Evolutionary conservation across 2,888 invertebrate species (phyloP).

Genomic region (Endotricha flammealis): DNA sequence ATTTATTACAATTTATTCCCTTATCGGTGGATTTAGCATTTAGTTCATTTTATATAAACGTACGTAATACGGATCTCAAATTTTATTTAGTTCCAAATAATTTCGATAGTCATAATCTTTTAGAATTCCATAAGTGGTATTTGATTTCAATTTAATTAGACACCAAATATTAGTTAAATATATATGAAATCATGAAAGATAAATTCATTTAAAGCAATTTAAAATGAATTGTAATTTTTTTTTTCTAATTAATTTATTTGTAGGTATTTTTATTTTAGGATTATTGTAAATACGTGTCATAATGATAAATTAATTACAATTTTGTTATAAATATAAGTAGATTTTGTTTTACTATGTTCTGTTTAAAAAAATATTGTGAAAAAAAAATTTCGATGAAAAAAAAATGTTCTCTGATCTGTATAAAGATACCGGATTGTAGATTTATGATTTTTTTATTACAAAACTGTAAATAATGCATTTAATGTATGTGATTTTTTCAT

Average conservation of each 20-base stretch:
- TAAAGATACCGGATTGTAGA: conserved; percentile 37
- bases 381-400: conserved; percentile 33
- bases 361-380: conserved; percentile 46
- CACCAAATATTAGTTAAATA: conserved; percentile 73
- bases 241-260: conserved; percentile 32
- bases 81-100: conserved; percentile 72
- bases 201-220: conserved; percentile 16
- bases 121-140: conserved; percentile 39
- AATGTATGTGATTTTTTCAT: conserved; percentile 64
- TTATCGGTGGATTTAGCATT: conserved; percentile 35
- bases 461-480: conserved; percentile 74
- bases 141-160: conserved; percentile 50
- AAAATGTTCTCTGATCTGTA: conserved; percentile 40
- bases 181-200: conserved; percentile 29
- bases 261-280: conserved; percentile 33
- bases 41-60: conserved; percentile 35
- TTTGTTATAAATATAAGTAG: conserved; percentile 37
- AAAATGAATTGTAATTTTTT: conserved; percentile 23
- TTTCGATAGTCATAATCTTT: conserved; percentile 62
- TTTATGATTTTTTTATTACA: conserved; percentile 31
- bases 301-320: conserved; percentile 32
- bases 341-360: conserved; percentile 44
- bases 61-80: conserved; percentile 65
- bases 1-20: conserved; percentile 49
- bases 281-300: conserved; percentile 39